These are phyloP conservation scores for Trichosurus vulpecula DNA, from an alignment of 2,797 vertebrate species.

Conservation along the genomic window DNA sequence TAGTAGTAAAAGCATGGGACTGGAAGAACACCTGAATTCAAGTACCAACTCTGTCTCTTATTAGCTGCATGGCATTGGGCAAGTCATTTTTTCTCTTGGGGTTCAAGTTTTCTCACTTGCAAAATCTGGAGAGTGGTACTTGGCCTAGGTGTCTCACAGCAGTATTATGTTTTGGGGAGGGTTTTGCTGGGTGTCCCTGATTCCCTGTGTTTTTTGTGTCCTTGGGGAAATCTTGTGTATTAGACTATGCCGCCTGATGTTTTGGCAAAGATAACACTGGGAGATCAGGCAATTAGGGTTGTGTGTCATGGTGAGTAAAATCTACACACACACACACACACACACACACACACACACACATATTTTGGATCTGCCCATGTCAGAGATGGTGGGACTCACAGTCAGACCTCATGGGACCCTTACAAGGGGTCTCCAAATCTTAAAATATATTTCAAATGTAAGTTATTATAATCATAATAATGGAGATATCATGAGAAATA, in stretches of 20 bases:
- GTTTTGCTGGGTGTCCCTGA: neutral
- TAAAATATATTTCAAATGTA: neutral
- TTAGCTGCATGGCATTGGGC: neutral
- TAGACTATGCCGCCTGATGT: neutral
- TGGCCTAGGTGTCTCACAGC: neutral
- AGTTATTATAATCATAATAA: neutral
- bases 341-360: too few species aligned
- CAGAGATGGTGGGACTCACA: neutral
- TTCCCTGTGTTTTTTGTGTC: neutral
- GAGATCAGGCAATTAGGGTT: neutral
- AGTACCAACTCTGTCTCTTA: neutral
- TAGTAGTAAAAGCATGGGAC: neutral
- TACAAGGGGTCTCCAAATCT: neutral
- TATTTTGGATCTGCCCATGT: neutral
- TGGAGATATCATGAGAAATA: too few species aligned
- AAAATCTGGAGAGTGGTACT: neutral
- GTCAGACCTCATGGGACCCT: neutral
- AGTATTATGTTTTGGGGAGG: neutral
- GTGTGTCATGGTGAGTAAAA: neutral
- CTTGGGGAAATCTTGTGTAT: neutral
- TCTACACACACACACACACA: too few species aligned
- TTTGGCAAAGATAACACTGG: neutral
- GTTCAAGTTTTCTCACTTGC: neutral
- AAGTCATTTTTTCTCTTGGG: neutral
- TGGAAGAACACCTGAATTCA: neutral